phyloP scores from a whole-genome alignment of 2,797 vertebrate species.

The Carduelis carduelis region DNA sequence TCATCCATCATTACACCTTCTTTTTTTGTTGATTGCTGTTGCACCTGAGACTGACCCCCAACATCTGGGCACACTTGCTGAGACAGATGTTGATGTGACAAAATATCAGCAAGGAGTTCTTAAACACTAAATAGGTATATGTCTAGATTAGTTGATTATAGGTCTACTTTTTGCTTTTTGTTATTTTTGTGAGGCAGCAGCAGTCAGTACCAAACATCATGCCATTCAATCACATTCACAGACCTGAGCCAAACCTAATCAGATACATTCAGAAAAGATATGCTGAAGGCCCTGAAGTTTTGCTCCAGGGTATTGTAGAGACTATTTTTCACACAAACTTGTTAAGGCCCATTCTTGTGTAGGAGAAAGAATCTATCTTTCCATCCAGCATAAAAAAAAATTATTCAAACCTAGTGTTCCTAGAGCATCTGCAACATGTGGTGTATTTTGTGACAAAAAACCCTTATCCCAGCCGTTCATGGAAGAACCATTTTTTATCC shows the following conservation, averaged over 20 bases:
- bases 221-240: constrained; percentile 1
- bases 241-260: neutral
- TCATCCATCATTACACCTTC: neutral
- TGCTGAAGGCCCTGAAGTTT: neutral
- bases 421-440: neutral
- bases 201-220: neutral
- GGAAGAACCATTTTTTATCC: neutral
- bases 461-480: neutral
- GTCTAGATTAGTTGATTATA: neutral
- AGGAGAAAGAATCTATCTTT: neutral
- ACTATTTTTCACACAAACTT: neutral
- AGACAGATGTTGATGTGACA: neutral
- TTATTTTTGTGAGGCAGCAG: neutral
- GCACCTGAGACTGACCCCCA: neutral
- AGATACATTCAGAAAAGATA: neutral
- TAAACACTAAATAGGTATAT: neutral
- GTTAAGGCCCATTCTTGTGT: neutral
- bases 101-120: neutral
- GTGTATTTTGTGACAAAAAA: neutral
- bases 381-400: neutral
- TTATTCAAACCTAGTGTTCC: neutral
- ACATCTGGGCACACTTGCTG: neutral
- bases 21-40: neutral
- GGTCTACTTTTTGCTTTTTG: neutral
- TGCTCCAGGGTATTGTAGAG: neutral